Evolutionary conservation across 2,113 vertebrate species (phyloP).

Genomic region (Shinisaurus crocodilurus): DNA sequence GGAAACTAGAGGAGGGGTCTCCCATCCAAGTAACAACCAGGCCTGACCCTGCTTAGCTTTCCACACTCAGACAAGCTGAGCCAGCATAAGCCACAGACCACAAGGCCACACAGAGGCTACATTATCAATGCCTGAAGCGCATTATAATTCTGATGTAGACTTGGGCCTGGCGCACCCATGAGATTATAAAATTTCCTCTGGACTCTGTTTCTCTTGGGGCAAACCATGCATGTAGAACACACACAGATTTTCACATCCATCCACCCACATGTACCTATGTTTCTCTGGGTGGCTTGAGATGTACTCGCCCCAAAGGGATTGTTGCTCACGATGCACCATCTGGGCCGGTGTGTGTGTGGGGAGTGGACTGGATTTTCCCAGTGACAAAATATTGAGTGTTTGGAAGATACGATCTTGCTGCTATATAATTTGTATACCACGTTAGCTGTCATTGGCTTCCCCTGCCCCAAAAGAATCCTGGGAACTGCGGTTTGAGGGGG

Average conservation of each 20-base stretch:
- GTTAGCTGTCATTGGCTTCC: neutral
- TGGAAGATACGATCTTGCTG: neutral
- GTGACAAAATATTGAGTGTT: neutral
- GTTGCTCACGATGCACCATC: neutral
- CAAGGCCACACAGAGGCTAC: no score
- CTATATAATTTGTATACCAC: neutral
- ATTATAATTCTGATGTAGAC: neutral
- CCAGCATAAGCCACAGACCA: no score
- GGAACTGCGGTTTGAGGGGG: neutral
- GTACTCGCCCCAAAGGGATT: neutral
- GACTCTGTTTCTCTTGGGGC: neutral
- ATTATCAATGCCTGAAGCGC: no score
- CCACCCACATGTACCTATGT: no score
- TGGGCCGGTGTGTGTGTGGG: neutral
- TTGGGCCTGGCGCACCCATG: neutral
- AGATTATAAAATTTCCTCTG: neutral
- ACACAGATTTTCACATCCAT: neutral
- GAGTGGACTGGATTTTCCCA: neutral
- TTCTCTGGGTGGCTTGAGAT: neutral
- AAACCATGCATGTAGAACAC: neutral
- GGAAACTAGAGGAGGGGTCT: no score
- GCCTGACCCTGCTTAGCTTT: no score
- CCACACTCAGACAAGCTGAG: no score
- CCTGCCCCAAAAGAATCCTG: neutral
- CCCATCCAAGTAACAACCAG: no score